Base-by-base conservation (phyloP, 2,797 vertebrate genomes). In the Sorex maritimensis region DNA sequence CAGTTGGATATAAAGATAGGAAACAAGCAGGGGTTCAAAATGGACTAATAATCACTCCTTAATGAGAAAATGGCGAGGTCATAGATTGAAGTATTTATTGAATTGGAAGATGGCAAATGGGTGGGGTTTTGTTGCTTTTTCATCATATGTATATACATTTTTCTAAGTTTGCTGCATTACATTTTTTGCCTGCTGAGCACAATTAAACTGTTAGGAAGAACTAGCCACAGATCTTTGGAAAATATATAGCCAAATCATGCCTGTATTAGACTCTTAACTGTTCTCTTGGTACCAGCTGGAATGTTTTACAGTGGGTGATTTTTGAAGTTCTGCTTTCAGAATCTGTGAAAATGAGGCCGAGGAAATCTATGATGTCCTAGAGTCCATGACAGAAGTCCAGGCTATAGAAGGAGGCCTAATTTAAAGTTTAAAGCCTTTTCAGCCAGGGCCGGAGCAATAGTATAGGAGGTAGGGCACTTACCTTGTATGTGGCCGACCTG, bases 261-360 rank as follows among this genome's bases (percentile, higher is more conserved):
- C 41, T 78, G 1, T 17, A 2, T 78, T 67, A 73, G 68, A 3
- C 26, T 74, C 67, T 94, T 86, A 65, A 44, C 61, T 87, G 65
- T 30, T 55, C 5, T 86, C 28, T 52, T 88, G 81, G 23, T 17
- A 69, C 21, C 24, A 41, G 23, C 75, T 90, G 28, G 71, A n/a
- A 81, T 72, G 21, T 83, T 44, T 77, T 74, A 87, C 24, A 83
- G 2, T 17, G n/a, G 46, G 30, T 65, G 41, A 61, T 92, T 9
- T 88, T 91, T 94, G 61, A 88, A 86, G 82, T 80, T 28, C 61
- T 91, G 21, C 34, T 72, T 81, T 86, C 9, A 21, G 46, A 78
- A 28, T 88, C 38, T 81, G 30, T 63, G 69, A 86, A 49, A 69
- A 38, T 63, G 72, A 91, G 49, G 14, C 8, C 34, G 75, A 12